Evolutionary conservation across 2,113 vertebrate species (phyloP), one percentile per base, ranked within the genome.

Genomic region (Amphiprion ocellaris): DNA sequence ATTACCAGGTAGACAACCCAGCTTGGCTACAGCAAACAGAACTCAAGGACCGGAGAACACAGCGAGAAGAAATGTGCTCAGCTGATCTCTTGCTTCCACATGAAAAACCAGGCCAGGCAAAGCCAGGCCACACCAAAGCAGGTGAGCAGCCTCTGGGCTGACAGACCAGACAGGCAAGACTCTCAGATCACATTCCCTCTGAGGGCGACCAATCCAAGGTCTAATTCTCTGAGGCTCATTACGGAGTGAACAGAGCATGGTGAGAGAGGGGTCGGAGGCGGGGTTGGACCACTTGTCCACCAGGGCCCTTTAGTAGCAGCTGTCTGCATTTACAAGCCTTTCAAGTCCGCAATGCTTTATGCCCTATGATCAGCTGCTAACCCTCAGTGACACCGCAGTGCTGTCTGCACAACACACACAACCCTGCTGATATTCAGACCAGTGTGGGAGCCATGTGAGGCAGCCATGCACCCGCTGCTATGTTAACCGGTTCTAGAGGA

Each of bases 251-350:
- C 28, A 28, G 61, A 75, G 10, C 28, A 33, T 4, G 23, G 56
- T 1, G 33, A 56, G 66, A 0, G 50, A 19, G 23, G 15, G 55
- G 19, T 2, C 28, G 30, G 39, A 44, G 47, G 55, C 11, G 56
- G 52, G 15, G 55, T 44, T 44, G 39, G 73, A 66, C 61, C 86
- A 74, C 76, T 81, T 62, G 78, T 85, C 74, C 85, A 84, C 55
- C 58, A 75, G 84, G 71, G 83, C 62, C 72, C 66, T 37, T 28
- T 16, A 39, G 83, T 80, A 93, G 90, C 94, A 95, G 93, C 93
- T 95, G 93, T 72, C 37, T 24, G 53, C 65, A 59, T 71, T 69
- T 88, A 84, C 56, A 26, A 81, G 53, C 77, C 89, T 93, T 90
- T 91, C 77, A 92, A 89, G 81, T 90, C 50, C 21, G 55, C 4